phyloP scores from a whole-genome alignment of 2,888 invertebrate species.

The Listrodromus nycthemerus region DNA sequence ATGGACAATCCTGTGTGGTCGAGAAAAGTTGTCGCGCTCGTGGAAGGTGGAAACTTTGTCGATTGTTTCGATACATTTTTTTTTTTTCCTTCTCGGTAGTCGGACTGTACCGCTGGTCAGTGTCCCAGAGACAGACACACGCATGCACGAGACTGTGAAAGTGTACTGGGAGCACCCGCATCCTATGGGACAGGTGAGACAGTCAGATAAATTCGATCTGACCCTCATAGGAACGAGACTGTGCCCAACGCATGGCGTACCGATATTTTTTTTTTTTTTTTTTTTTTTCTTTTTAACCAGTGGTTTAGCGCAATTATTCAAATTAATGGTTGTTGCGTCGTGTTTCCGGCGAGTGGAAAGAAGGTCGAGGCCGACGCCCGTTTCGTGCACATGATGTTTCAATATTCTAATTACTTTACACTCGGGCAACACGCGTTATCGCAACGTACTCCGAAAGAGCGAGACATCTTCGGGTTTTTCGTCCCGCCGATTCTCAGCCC shows the following conservation, averaged over 20 bases:
- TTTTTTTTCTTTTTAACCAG: slow-evolving; percentile 13
- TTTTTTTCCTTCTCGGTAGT: slow-evolving; percentile 33
- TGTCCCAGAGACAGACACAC: slow-evolving; percentile 71
- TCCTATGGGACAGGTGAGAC: slow-evolving; percentile 83
- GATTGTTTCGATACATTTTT: slow-evolving; percentile 24
- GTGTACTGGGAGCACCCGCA: slow-evolving; percentile 77
- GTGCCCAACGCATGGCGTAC: slow-evolving; percentile 75
- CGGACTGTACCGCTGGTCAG: slow-evolving; percentile 82
- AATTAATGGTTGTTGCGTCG: slow-evolving; percentile 47
- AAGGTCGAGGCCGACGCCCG: slow-evolving; percentile 61
- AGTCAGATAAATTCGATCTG: slow-evolving; percentile 84
- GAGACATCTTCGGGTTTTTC: neutral
- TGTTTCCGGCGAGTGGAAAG: slow-evolving; percentile 56
- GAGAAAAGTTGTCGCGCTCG: neutral
- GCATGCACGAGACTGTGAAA: slow-evolving; percentile 11
- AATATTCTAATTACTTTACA: neutral
- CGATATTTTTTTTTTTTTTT: slow-evolving; percentile 2
- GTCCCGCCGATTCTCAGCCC: slow-evolving; percentile 11
- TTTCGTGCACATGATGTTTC: slow-evolving; percentile 42
- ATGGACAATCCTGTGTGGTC: slow-evolving; percentile 1
- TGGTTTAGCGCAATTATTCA: slow-evolving; percentile 55
- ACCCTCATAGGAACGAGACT: slow-evolving; percentile 80
- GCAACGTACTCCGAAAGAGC: slow-evolving; percentile 11
- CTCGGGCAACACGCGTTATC: neutral
- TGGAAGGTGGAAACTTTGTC: neutral